Base-by-base conservation (phyloP, 2,113 vertebrate species). In the Anoplopoma fimbria region DNA sequence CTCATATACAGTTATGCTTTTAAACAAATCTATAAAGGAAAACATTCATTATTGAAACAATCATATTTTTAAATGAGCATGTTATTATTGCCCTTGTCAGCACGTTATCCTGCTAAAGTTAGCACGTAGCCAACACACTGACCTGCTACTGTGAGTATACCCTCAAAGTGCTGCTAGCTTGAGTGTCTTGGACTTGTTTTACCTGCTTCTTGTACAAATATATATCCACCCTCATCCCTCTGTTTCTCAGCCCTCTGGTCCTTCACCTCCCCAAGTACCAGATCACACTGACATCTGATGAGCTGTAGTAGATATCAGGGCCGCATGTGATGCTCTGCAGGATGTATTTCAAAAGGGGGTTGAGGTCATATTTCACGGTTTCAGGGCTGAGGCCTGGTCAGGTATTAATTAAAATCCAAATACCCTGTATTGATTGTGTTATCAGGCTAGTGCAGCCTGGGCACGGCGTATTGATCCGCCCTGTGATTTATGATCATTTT, bases 391-490 rank as follows among this genome's bases (percentile, higher is more conserved):
- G 91, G 92, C 89, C 89, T 92, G 85, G 95, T 96, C 96, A 96
- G 93, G 96, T 97, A 97, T 97, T 97, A 97, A 98, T 98, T 98
- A 97, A 97, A 99, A 98, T 97, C 96, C 97, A 97, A 98, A 98
- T 97, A 96, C 96, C 96, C 96, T 89, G 94, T 97, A 98, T 98
- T 97, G 97, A 97, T 97, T 96, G 96, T 93, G 96, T 97, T 98
- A 97, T 99, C 97, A 96, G 97, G 94, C 95, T 89, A 82, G 86
- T 94, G 95, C 97, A 98, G 97, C 96, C 96, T 89, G 93, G 93
- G 90, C 90, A 93, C 89, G 94, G 93, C 90, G 94, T 92, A 97
- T 97, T 95, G 97, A 98, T 97, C 97, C 95, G 92, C 84, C 83
- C 95, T 83, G 95, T 98, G 97, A 98, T 98, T 98, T 97, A 99